phyloP scores from a whole-genome alignment of 2,888 invertebrate genomes.

The Uropetala carovei region DNA sequence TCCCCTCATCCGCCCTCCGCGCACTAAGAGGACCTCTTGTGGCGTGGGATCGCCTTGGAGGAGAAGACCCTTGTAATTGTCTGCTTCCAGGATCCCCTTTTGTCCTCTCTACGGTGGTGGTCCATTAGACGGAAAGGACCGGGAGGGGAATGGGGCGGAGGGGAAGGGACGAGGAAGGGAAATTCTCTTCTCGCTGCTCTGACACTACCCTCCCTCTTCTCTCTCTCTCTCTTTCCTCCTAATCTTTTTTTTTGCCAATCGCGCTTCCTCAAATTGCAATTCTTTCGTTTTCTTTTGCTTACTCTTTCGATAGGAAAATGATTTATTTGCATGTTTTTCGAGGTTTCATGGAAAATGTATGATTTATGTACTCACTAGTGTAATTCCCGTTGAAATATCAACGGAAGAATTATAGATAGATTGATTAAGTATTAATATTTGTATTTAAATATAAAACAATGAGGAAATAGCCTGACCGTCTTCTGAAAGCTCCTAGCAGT shows the following conservation, averaged over 20 bases:
- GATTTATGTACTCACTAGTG: no score
- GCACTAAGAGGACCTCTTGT: background rate
- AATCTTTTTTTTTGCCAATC: background rate
- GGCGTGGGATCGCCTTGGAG: background rate
- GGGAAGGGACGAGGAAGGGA: background rate
- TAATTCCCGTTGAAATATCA: no score
- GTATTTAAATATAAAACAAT: no score
- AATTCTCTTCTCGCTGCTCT: background rate
- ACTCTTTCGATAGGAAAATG: no score
- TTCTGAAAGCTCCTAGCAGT: no score
- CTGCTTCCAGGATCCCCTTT: background rate
- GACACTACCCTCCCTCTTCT: background rate
- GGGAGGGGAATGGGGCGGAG: background rate
- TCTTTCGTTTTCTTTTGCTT: background rate
- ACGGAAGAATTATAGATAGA: no score
- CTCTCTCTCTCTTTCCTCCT: slow-evolving; percentile 39
- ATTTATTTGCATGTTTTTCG: no score
- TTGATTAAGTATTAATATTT: no score
- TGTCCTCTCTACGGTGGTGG: slow-evolving; percentile 25
- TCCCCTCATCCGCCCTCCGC: background rate
- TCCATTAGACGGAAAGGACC: slow-evolving; percentile 1
- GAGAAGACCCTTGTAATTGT: slow-evolving; percentile 50
- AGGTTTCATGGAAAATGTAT: no score
- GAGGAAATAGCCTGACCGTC: no score
- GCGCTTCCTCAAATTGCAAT: background rate